Base-by-base conservation (phyloP, 2,797 vertebrate species). In the Macropodus opercularis region DNA sequence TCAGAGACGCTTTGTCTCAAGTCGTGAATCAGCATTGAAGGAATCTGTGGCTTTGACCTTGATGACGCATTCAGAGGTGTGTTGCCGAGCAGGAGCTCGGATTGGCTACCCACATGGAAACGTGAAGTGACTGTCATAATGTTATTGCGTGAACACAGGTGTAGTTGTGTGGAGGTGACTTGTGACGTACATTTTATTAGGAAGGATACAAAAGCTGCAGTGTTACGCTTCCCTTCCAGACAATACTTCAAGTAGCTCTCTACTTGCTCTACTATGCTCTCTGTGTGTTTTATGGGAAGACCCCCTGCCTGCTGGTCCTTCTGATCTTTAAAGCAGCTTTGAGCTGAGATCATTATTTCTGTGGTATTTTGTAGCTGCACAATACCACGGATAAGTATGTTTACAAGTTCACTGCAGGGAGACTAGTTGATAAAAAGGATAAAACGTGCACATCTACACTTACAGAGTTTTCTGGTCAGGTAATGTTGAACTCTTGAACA, bases 401-500 rank as follows among this genome's bases (percentile, higher is more conserved):
- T 70, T 56, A 39, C 50, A 0, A 14, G 24, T 62, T 48, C 34
- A 6, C 32, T 42, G 23, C 5, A 1, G 43, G 13, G 39, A 67
- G 63, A 69, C 74, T 41, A 68, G 40, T 47, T 39, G 67, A 66
- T 68, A 67, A 59, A 7, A 13, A 26, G 34, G 56, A 64, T 19
- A 24, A 17, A 67, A 36, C 13, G 13, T 46, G 18, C n/a, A 15
- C 1, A 27, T 69, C 13, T 13, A 47, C 58, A 32, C 35, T 47
- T 46, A 26, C 8, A 24, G 32, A 53, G 27, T 26, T 22, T 18
- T 44, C 47, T 6, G 54, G 54, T 64, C 26, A 51, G 79, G 85
- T 83, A 85, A 85, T 85, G 27, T 78, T 73, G 35, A 82, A 84
- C 81, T 55, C 3, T 55, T 43, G 8, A 60, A 60, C 56, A 38